Base-by-base conservation (phyloP, 2,797 vertebrate species). In the Platalea minor region DNA sequence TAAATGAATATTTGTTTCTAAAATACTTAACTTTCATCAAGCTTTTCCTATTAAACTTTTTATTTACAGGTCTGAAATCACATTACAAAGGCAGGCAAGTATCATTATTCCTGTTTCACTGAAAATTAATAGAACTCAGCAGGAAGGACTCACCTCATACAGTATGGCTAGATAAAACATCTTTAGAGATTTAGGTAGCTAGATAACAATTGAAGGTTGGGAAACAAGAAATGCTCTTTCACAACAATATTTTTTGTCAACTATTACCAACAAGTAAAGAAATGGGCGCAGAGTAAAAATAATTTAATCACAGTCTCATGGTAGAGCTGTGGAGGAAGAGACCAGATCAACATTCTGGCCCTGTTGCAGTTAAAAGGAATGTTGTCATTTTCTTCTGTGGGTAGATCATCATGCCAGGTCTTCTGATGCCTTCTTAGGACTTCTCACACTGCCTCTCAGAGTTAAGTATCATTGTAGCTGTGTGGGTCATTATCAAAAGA, bases 101-200 rank as follows among this genome's bases (percentile, higher is more conserved):
- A 51, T 83, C 21, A 80, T 83, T 73, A 88, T 75, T 78, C 16
- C 28, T 48, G 24, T 86, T 91, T 81, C 37, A 57, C 8, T 81
- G 50, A 68, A 81, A 91, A 90, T 86, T 93, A 91, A 85, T 88
- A 68, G 90, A 84, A 88, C 64, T 77, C 68, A 78, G 39, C 48
- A 74, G 59, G 64, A 93, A 89, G 13, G 25, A 64, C 28, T 92
- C 8, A 3, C 11, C 78, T 93, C n/a, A 37, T 45, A 29, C 16
- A 35, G 17, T 51, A 76, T 39, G 48, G 15, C 25, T 48, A 41
- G 15, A 35, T 68, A 74, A 53, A 65, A 72, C 14, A 28, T 31
- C 29, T 73, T 89, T 51, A 86, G 37, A 78, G n/a, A 65, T 81
- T 81, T 78, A 53, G 43, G 50, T 59, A 76, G 35, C 15, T 85